A percentile compares a stretch with the other conserved stretches of the same genome.
phyloP scores from a whole-genome alignment of 2,797 vertebrate genomes.

The Periophthalmus magnuspinnatus region DNA sequence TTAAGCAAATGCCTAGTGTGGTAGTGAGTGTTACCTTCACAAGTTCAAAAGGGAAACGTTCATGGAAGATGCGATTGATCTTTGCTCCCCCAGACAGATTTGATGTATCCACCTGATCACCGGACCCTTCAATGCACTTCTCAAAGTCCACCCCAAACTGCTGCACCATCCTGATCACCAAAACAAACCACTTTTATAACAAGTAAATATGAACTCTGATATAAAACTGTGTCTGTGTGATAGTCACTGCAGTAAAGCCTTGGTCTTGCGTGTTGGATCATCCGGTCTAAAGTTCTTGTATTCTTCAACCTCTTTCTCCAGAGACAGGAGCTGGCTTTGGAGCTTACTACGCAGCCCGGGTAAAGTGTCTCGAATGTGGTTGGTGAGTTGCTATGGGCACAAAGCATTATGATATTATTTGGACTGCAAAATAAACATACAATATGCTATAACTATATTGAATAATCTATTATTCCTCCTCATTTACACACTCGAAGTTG shows the following conservation, averaged over 20 bases:
- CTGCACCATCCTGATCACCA: slow-evolving; percentile 88
- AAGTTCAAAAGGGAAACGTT: slow-evolving; percentile 91
- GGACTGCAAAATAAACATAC: neutral
- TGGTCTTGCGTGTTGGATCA: slow-evolving; percentile 92
- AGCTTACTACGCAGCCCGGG: slow-evolving; percentile 91
- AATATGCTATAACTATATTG: neutral
- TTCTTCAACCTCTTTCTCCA: slow-evolving; percentile 96
- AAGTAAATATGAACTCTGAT: neutral
- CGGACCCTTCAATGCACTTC: slow-evolving; percentile 94
- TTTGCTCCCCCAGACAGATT: slow-evolving; percentile 92
- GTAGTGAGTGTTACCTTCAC: slow-evolving; percentile 82
- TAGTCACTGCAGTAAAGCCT: slow-evolving; percentile 91
- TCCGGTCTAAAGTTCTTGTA: slow-evolving; percentile 95
- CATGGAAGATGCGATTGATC: slow-evolving; percentile 95
- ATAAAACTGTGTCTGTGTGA: slow-evolving; percentile 1
- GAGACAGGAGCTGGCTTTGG: slow-evolving; percentile 90
- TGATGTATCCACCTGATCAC: slow-evolving; percentile 94
- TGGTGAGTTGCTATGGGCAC: slow-evolving; percentile 90
- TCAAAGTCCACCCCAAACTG: slow-evolving; percentile 97
- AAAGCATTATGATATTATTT: neutral
- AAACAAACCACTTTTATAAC: neutral
- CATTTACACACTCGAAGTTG: no score
- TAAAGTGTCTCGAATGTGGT: slow-evolving; percentile 94
- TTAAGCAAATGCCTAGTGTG: neutral
- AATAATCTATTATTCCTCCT: neutral